Percentiles rank a stretch among this genome's conserved stretches.
Evolutionary conservation across 2,797 vertebrate genomes (phyloP).

Genomic region (Cygnus olor): DNA sequence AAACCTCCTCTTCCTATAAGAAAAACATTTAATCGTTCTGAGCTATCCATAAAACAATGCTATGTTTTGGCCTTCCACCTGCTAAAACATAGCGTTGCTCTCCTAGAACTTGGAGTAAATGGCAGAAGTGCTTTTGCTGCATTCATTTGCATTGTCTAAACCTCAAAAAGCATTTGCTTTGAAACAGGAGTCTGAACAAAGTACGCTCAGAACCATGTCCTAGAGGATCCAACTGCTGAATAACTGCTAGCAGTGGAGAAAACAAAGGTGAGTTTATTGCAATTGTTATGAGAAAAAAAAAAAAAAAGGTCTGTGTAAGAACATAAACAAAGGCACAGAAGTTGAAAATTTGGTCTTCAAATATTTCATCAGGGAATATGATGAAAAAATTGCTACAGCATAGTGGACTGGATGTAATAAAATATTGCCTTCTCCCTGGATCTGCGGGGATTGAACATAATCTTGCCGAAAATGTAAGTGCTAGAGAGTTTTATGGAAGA

Average conservation of each 20-base stretch:
- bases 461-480: not conserved
- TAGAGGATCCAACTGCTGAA: not conserved
- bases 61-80: not conserved
- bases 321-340: not conserved
- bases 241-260: not conserved
- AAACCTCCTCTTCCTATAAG: not conserved
- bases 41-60: too few species aligned
- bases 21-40: not conserved
- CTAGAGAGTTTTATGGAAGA: too few species aligned
- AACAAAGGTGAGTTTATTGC: not conserved
- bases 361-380: not conserved
- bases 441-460: not conserved
- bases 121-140: not conserved
- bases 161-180: not conserved
- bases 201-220: not conserved
- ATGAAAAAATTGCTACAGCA: not conserved
- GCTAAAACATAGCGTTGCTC: fast-evolving
- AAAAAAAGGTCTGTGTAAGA: not conserved
- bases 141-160: not conserved
- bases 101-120: not conserved
- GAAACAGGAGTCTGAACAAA: not conserved
- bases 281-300: not conserved
- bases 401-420: not conserved
- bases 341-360: not conserved
- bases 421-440: not conserved